These are phyloP conservation scores for Strigamia maritima DNA, from an alignment of 2,888 invertebrate genomes.

Conservation along the genomic window DNA sequence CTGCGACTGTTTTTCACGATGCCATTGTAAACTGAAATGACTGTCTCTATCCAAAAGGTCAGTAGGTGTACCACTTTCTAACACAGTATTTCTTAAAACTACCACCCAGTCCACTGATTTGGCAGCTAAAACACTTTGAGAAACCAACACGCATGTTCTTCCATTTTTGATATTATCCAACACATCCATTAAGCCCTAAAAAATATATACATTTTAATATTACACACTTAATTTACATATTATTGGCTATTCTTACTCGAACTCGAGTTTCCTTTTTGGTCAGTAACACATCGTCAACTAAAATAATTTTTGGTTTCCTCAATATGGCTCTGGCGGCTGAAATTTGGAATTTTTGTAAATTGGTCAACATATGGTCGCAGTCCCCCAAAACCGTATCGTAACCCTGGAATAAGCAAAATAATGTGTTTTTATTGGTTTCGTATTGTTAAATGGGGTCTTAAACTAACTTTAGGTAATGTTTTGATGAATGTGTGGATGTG, in stretches of 20 bases:
- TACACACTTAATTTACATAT: no score
- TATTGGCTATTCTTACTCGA: no score
- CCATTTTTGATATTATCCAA: neutral
- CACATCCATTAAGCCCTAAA: neutral
- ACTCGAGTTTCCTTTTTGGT: neutral
- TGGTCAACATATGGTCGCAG: neutral
- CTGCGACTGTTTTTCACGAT: constrained; percentile 13
- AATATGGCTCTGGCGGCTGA: constrained; percentile 17
- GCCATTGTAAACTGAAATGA: constrained; percentile 58
- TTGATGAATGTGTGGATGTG: neutral
- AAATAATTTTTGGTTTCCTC: constrained; percentile 20
- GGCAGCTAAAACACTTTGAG: constrained; percentile 48
- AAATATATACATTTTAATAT: no score
- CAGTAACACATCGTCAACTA: constrained; percentile 17
- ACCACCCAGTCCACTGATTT: constrained; percentile 53
- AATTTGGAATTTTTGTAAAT: constrained; percentile 32
- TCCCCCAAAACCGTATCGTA: constrained; percentile 33
- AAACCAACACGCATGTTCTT: neutral
- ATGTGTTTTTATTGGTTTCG: neutral
- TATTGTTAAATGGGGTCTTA: no score
- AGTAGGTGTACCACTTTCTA: constrained; percentile 68
- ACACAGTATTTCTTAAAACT: constrained; percentile 66
- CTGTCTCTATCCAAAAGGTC: constrained; percentile 64
- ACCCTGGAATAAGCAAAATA: constrained; percentile 21
- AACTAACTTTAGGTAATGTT: constrained; percentile 7